Base-by-base conservation (phyloP, 2,888 invertebrate genomes). In the Drosophila tanythrix region DNA sequence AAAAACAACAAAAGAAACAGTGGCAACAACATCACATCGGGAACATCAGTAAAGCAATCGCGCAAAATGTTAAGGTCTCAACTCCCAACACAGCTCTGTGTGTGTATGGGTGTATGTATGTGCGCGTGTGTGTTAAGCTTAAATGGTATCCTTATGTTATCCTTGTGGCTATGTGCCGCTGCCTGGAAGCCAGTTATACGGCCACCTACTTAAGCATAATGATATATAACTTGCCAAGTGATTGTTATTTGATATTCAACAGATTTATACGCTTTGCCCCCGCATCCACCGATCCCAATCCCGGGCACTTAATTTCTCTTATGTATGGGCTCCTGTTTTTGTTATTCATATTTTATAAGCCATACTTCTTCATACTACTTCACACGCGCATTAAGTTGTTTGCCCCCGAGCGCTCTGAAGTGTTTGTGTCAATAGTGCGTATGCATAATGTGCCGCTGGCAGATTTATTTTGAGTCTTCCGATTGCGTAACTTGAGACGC, bases 211-310 rank as follows among this genome's bases (percentile, higher is more conserved):
- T 83, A 85, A 79, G 81, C 83, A 82, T 85, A 89, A 88, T 85
- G 89, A 89, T 89, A 87, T 89, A 87, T 83, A 89, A 77, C 86
- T 83, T 87, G 80, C 81, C 78, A 89, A 89, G 87, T 88, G 89
- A 90, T 90, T 89, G 89, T 90, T 90, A 90, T 90, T 90, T 89
- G 90, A 90, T 90, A 90, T 90, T 89, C 90, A 90, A 90, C 90
- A 90, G 90, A 90, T 90, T 90, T 90, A 81, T 73, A 55, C 56
- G 69, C 58, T 70, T 80, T 72, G 59, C 58, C 59, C 48, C 53
- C 53, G 51, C 50, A 65, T 56, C 56, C 56, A 11, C 38, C 65
- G 40, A 56, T 33, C 33, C 33, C 33, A 33, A 33, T 35, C n/a
- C 10, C 7, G 3, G 18, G 50, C 35, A 66, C 56, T 36, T 36